These are phyloP conservation scores for Philhelius pedissequus DNA, from an alignment of 2,888 invertebrate genomes.

Conservation along the genomic window DNA sequence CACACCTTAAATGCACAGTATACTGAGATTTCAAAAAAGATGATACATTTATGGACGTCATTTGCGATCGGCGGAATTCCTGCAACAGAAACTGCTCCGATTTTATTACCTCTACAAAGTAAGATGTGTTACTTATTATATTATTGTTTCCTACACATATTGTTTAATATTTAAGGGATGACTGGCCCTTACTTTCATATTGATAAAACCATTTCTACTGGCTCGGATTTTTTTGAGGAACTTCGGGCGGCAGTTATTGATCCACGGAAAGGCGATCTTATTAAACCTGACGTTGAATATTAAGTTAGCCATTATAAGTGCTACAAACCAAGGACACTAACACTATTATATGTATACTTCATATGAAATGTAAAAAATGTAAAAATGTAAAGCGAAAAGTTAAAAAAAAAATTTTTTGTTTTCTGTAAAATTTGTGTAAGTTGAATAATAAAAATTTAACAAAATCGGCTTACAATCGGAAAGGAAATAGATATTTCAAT, in stretches of 20 bases:
- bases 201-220: slow-evolving; percentile 68
- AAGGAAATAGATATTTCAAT: too few relatives aligned
- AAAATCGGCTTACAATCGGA: too few relatives aligned
- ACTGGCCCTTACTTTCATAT: slow-evolving; percentile 78
- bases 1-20: slow-evolving; percentile 75
- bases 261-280: slow-evolving; percentile 72
- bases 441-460: too few relatives aligned
- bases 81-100: slow-evolving; percentile 18
- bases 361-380: too few relatives aligned
- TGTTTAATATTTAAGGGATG: slow-evolving; percentile 66
- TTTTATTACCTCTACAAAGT: slow-evolving; percentile 69
- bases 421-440: too few relatives aligned
- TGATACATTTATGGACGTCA: slow-evolving; percentile 79
- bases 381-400: too few relatives aligned
- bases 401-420: not conserved
- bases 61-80: slow-evolving; percentile 77
- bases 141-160: not conserved
- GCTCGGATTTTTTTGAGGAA: slow-evolving; percentile 73
- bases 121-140: not conserved
- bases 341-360: too few relatives aligned
- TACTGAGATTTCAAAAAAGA: slow-evolving; percentile 77
- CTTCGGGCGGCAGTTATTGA: slow-evolving; percentile 74
- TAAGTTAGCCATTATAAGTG: too few relatives aligned
- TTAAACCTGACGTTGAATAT: slow-evolving; percentile 71
- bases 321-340: too few relatives aligned